These are phyloP conservation scores for Danio jaintianensis DNA, from an alignment of 2,797 vertebrate species.

Conservation along the genomic window DNA sequence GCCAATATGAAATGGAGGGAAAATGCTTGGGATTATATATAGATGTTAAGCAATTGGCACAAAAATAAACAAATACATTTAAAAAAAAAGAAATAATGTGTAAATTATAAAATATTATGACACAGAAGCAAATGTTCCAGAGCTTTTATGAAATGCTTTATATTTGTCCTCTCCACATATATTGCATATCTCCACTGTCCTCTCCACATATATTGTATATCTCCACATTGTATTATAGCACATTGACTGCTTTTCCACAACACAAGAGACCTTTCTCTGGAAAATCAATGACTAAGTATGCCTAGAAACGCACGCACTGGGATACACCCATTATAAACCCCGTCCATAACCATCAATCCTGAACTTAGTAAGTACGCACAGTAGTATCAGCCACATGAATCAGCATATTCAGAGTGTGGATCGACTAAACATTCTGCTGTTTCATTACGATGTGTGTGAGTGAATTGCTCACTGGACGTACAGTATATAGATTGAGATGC, in stretches of 20 bases:
- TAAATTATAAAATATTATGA: neutral
- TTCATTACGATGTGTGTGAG: neutral
- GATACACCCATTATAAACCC: conserved; percentile 19
- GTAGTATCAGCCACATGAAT: conserved; percentile 43
- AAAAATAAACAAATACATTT: too few species aligned
- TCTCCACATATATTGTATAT: too few species aligned
- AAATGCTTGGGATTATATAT: too few species aligned
- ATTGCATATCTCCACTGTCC: neutral
- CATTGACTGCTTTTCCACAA: neutral
- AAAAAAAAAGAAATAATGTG: too few species aligned
- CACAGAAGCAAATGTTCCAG: neutral
- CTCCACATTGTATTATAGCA: neutral
- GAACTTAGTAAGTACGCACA: neutral
- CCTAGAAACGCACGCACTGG: neutral
- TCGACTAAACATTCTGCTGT: neutral
- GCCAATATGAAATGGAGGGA: too few species aligned
- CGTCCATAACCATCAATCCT: neutral
- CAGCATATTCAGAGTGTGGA: conserved; percentile 45
- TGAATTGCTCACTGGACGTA: neutral
- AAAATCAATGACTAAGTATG: conserved; percentile 16
- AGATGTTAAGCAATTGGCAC: too few species aligned
- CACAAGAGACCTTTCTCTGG: neutral
- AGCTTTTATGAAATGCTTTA: neutral
- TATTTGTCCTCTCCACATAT: neutral
- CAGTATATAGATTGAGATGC: neutral